A percentile compares a stretch with the other conserved stretches of the same genome.
These are phyloP conservation scores for Ciconia boyciana DNA, from an alignment of 2,113 vertebrate species.

Conservation along the genomic window DNA sequence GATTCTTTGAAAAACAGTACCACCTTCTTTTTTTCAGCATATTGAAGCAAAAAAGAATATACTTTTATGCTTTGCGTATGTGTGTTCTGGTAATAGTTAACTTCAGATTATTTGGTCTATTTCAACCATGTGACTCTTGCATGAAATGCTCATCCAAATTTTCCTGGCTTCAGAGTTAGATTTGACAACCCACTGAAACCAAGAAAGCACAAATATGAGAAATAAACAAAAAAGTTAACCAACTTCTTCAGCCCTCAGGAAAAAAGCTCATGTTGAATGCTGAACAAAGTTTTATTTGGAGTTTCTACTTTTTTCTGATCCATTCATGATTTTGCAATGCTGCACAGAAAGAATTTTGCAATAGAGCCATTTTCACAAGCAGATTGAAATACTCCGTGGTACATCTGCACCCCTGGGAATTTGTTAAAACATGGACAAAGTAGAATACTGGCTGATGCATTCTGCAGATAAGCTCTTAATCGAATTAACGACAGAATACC, in stretches of 20 bases:
- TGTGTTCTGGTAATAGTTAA: background rate
- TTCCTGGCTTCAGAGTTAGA: background rate
- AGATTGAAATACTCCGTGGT: background rate
- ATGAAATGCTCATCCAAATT: background rate
- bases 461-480: background rate
- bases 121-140: background rate
- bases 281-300: background rate
- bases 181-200: background rate
- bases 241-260: background rate
- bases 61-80: background rate
- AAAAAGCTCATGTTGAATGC: background rate
- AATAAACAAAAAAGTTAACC: background rate
- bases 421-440: background rate
- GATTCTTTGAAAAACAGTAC: background rate
- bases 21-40: background rate
- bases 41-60: background rate
- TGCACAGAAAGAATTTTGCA: slow-evolving; percentile 14
- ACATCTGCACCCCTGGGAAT: background rate
- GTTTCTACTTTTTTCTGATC: background rate
- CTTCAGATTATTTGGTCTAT: background rate
- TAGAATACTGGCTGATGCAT: background rate
- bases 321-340: background rate
- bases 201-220: background rate
- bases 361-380: background rate
- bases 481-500: background rate